Evolutionary conservation across 2,113 vertebrate species (phyloP).

Genomic region (Phoenicopterus ruber): DNA sequence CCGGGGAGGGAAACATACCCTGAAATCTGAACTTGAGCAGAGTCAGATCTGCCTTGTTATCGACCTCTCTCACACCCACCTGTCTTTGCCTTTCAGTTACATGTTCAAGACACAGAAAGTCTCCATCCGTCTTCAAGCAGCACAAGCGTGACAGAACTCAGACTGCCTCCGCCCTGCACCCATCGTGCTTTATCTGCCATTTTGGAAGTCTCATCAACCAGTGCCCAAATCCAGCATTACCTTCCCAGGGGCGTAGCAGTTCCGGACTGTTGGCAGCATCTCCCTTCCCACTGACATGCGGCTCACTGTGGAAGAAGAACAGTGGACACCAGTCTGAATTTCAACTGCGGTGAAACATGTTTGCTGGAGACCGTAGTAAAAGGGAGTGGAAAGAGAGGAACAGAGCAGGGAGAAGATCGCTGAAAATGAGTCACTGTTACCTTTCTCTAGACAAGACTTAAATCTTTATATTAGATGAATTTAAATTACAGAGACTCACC

Average conservation of each 20-base stretch:
- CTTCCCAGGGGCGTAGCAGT: neutral
- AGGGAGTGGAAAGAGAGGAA: neutral
- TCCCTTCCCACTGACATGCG: neutral
- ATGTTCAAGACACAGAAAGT: neutral
- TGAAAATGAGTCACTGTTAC: neutral
- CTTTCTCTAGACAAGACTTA: neutral
- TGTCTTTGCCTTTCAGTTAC: neutral
- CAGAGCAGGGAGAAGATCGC: neutral
- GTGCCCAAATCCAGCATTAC: neutral
- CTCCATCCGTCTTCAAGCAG: neutral
- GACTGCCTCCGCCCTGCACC: neutral
- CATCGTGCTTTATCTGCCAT: neutral
- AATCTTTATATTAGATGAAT: neutral
- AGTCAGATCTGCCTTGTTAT: neutral
- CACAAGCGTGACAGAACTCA: neutral
- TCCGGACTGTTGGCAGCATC: neutral
- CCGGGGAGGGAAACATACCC: neutral
- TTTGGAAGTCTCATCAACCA: neutral
- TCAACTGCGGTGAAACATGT: neutral
- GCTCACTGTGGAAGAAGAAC: neutral
- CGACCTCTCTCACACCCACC: neutral
- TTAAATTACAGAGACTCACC: neutral
- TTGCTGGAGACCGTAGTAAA: neutral
- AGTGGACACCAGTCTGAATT: neutral
- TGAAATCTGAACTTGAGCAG: neutral